These are phyloP conservation scores for Bombus waltoni DNA, from an alignment of 1,140 invertebrate species.

Conservation along the genomic window DNA sequence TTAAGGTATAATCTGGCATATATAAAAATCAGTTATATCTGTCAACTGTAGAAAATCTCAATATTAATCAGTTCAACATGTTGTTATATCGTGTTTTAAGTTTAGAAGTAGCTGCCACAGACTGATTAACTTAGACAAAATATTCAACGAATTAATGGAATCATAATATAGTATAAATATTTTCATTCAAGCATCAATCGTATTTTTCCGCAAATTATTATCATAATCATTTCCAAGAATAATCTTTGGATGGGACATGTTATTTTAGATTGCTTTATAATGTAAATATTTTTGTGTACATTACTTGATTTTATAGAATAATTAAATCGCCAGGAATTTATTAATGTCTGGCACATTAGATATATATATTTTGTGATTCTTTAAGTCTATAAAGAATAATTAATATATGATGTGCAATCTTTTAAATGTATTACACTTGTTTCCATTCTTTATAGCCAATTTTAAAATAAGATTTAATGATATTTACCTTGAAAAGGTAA, in stretches of 20 bases:
- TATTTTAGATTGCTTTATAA: constrained; percentile 20
- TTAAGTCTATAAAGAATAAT: constrained; percentile 46
- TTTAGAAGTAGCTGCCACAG: constrained; percentile 49
- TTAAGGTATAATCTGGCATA: constrained; percentile 42
- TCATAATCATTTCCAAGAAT: constrained; percentile 19
- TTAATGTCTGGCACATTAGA: constrained; percentile 16
- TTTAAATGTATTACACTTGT: constrained; percentile 26
- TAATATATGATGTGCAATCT: constrained; percentile 41
- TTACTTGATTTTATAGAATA: constrained; percentile 34
- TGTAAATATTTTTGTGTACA: constrained; percentile 37
- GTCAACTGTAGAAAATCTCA: constrained; percentile 44
- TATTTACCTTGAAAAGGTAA: constrained; percentile 26
- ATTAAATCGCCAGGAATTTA: constrained; percentile 11
- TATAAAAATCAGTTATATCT: constrained; percentile 47
- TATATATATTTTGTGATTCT: constrained; percentile 33
- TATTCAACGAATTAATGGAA: constrained; percentile 53
- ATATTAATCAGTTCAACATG: constrained; percentile 40
- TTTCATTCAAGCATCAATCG: constrained; percentile 35
- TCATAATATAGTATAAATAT: constrained; percentile 48
- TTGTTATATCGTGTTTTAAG: constrained; percentile 38
- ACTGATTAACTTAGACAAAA: constrained; percentile 48
- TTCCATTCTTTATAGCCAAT: constrained; percentile 43
- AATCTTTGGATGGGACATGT: constrained; percentile 22
- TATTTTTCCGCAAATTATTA: constrained; percentile 32
- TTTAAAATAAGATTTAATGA: constrained; percentile 48